Evolutionary conservation across 2,888 invertebrate genomes (phyloP).

Genomic region (Euzetes globulus): DNA sequence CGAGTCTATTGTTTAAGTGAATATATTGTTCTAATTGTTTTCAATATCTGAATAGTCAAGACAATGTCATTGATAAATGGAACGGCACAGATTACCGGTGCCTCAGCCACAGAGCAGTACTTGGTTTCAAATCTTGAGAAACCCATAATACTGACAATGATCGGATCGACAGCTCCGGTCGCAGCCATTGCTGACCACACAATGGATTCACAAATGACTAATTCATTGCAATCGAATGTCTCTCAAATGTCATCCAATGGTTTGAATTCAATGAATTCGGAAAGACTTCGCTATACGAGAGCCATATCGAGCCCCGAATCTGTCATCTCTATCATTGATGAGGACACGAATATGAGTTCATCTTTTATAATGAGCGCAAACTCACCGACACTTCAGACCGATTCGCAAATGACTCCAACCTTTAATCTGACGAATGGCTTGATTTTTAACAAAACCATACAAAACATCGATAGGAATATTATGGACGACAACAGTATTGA

Average conservation of each 20-base stretch:
- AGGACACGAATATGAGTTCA: background rate
- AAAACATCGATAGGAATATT: background rate
- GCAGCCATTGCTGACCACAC: background rate
- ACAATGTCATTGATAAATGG: slow-evolving; percentile 6
- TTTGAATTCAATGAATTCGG: background rate
- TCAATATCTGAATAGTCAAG: background rate
- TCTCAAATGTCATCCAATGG: background rate
- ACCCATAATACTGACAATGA: slow-evolving; percentile 8
- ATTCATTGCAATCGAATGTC: background rate
- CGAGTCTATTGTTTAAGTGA: background rate
- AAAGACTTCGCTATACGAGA: background rate
- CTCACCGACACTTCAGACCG: background rate
- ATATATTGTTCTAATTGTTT: background rate
- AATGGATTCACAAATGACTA: background rate
- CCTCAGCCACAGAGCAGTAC: background rate
- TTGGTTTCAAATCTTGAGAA: background rate
- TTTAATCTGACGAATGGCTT: too few relatives aligned
- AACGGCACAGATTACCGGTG: background rate
- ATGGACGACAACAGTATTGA: background rate
- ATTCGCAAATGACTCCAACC: background rate
- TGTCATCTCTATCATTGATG: background rate
- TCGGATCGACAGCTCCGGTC: background rate
- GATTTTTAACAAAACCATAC: too few relatives aligned
- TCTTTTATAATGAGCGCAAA: background rate
- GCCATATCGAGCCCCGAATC: background rate